Conservation (phyloP, 2,113 vertebrate genomes). For the Pterocles gutturalis region DNA sequence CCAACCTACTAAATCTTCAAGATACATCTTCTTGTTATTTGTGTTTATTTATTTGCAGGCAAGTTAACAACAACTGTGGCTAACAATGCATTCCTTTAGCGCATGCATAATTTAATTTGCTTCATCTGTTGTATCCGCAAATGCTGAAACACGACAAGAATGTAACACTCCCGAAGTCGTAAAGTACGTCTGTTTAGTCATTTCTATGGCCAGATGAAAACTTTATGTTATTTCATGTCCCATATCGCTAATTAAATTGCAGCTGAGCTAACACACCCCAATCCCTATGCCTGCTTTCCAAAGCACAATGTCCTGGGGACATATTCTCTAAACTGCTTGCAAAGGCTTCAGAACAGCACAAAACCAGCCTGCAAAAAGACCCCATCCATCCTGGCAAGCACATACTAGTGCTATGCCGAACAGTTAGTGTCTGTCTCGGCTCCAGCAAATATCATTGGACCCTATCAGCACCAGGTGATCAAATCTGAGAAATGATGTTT, state of each 20-base stretch:
- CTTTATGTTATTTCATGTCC: background rate
- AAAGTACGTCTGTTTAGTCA: background rate
- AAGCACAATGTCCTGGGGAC: constrained; percentile 5
- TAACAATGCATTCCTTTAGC: background rate
- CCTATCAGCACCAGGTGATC: fast-evolving
- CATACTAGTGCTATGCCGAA: background rate
- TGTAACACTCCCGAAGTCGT: background rate
- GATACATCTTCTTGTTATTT: background rate
- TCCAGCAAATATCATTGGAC: background rate
- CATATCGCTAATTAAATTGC: background rate
- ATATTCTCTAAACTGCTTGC: background rate
- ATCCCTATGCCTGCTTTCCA: background rate
- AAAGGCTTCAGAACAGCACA: background rate
- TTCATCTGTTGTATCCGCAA: constrained; percentile 33
- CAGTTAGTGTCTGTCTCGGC: background rate
- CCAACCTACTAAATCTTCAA: background rate
- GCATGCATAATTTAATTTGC: constrained; percentile 20
- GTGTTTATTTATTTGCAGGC: background rate
- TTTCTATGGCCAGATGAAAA: constrained; percentile 30
- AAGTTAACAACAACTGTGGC: background rate
- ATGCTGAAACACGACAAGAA: background rate
- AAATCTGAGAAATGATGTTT: background rate
- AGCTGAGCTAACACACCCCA: constrained; percentile 25
- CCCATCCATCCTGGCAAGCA: background rate
- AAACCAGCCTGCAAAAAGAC: background rate